Conservation (phyloP, 2,888 invertebrate genomes). For the Prostheceraeus crozeri region DNA sequence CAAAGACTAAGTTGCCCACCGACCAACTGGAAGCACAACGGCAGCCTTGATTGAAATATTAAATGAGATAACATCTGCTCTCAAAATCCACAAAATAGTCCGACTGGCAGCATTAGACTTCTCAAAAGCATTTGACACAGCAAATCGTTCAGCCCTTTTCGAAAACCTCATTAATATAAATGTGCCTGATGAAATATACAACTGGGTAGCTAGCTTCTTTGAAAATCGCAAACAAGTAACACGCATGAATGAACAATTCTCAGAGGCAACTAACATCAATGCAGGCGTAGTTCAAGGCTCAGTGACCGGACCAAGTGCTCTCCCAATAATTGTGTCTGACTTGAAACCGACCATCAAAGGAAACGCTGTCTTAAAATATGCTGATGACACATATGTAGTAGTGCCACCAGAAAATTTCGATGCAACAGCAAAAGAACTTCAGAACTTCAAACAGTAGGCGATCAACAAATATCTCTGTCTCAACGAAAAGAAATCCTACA, state of each 20-base stretch:
- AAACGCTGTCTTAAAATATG: slow-evolving; percentile 16
- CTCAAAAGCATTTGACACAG: slow-evolving; percentile 28
- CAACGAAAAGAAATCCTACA: slow-evolving; percentile 2
- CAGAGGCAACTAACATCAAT: background rate
- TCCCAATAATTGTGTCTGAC: background rate
- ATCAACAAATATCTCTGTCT: slow-evolving; percentile 13
- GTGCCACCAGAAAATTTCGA: background rate
- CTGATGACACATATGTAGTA: slow-evolving; percentile 20
- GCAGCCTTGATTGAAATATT: too few species aligned
- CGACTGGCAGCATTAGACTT: slow-evolving; percentile 14
- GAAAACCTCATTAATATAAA: slow-evolving; percentile 15
- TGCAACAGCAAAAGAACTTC: slow-evolving; percentile 7
- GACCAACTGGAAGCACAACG: too few species aligned
- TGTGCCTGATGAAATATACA: slow-evolving; percentile 11
- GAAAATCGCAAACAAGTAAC: slow-evolving; percentile 3
- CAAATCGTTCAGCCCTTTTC: slow-evolving; percentile 14
- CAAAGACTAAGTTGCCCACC: too few species aligned
- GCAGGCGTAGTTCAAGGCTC: slow-evolving; percentile 18
- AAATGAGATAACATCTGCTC: background rate
- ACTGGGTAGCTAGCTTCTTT: slow-evolving; percentile 12
- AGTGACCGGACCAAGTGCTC: background rate
- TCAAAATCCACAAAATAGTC: background rate
- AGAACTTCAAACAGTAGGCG: background rate
- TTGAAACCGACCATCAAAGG: background rate
- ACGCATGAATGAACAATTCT: slow-evolving; percentile 1